A percentile compares a stretch with the other conserved stretches of the same genome.
Conservation (phyloP, 1,140 invertebrate species). For the Globodera ellingtonae region DNA sequence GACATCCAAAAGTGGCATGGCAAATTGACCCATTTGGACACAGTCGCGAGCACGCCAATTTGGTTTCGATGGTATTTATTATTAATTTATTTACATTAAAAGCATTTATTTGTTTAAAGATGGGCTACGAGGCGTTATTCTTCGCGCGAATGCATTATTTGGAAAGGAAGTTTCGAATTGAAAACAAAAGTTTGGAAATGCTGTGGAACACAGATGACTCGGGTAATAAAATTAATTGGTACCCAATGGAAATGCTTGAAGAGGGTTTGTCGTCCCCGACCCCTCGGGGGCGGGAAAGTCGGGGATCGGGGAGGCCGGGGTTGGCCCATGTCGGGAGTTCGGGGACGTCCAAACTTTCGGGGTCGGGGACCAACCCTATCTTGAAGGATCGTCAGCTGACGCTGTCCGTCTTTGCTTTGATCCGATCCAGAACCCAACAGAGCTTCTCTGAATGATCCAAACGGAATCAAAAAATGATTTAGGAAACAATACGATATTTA, state of each 20-base stretch:
- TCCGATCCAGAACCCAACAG: too few relatives aligned
- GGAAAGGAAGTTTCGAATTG: constrained; percentile 75
- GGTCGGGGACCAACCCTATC: too few relatives aligned
- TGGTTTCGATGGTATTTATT: constrained; percentile 69
- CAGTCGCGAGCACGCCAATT: constrained; percentile 70
- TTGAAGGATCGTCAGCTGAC: too few relatives aligned
- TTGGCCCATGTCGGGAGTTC: too few relatives aligned
- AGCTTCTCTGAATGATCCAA: too few relatives aligned
- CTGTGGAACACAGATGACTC: constrained; percentile 75
- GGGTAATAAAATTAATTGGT: constrained; percentile 53
- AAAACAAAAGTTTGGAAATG: constrained; percentile 77
- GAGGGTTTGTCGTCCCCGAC: too few relatives aligned
- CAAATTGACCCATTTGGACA: constrained; percentile 76
- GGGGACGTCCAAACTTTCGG: too few relatives aligned
- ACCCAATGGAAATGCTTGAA: not conserved
- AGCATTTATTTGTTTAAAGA: constrained; percentile 52
- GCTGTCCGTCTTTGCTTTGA: too few relatives aligned
- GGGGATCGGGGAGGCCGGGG: too few relatives aligned
- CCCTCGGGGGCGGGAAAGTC: too few relatives aligned
- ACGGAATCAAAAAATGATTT: constrained; percentile 18
- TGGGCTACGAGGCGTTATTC: constrained; percentile 79
- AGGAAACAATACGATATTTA: constrained; percentile 54
- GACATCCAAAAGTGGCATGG: constrained; percentile 71
- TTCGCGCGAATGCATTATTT: constrained; percentile 84
- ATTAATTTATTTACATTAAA: constrained; percentile 20